phyloP scores from a whole-genome alignment of 2,888 invertebrate genomes.

The Salticus scenicus region DNA sequence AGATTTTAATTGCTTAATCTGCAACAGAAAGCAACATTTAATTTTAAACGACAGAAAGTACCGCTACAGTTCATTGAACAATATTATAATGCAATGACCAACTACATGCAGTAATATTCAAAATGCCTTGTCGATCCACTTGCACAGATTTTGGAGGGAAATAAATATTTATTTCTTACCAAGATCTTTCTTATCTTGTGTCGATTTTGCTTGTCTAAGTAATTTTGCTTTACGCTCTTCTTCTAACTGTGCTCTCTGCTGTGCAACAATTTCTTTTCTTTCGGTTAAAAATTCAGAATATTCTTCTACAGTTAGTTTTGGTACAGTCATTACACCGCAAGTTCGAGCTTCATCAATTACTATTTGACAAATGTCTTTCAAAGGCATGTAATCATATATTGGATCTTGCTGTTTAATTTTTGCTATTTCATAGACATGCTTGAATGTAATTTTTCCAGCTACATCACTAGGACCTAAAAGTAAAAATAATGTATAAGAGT shows the following conservation, averaged over 20 bases:
- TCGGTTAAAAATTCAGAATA: conserved; percentile 88
- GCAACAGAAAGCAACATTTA: too few relatives aligned
- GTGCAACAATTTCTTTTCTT: conserved; percentile 82
- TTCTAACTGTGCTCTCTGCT: conserved; percentile 81
- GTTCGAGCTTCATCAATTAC: conserved; percentile 86
- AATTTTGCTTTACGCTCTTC: conserved; percentile 63
- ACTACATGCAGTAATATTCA: too few relatives aligned
- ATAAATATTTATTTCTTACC: background rate
- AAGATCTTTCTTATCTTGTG: background rate
- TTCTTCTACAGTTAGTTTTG: conserved; percentile 84
- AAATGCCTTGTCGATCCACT: too few relatives aligned
- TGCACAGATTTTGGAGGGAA: background rate
- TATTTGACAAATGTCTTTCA: conserved; percentile 86
- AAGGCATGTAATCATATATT: conserved; percentile 80
- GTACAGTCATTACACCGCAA: conserved; percentile 90
- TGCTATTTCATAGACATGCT: conserved; percentile 98
- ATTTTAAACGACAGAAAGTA: too few relatives aligned
- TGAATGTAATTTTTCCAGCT: conserved; percentile 91
- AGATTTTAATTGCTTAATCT: too few relatives aligned
- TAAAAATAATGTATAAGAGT: too few relatives aligned
- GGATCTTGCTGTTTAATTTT: conserved; percentile 94
- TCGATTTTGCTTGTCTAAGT: conserved; percentile 47
- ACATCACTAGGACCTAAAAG: conserved; percentile 79
- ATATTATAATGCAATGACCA: too few relatives aligned
- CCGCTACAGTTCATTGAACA: too few relatives aligned